These are phyloP conservation scores for Potamarius usumacintae DNA, from an alignment of 2,113 vertebrate genomes.

Conservation along the genomic window DNA sequence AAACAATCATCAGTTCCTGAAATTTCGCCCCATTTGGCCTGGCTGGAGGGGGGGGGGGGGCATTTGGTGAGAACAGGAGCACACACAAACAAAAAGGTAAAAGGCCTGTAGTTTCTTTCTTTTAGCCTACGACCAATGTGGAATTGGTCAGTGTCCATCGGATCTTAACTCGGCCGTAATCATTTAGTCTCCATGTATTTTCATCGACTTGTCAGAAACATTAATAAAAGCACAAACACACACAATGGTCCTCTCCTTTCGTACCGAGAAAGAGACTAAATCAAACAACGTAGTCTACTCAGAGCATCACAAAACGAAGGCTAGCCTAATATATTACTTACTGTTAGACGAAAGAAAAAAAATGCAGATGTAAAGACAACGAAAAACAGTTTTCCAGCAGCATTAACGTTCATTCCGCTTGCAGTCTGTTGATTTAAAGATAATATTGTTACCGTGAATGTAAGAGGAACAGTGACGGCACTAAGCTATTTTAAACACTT, in stretches of 20 bases:
- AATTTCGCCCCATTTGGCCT: not conserved
- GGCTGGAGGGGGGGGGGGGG: not conserved
- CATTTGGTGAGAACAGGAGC: not conserved
- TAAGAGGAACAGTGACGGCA: not conserved
- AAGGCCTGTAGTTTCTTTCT: not conserved
- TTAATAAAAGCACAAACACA: not conserved
- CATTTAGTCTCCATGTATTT: not conserved
- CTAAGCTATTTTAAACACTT: not conserved
- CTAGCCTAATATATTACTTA: not conserved
- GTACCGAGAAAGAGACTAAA: not conserved
- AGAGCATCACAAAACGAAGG: not conserved
- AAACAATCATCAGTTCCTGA: not conserved
- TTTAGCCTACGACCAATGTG: not conserved
- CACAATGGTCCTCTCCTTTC: not conserved
- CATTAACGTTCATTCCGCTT: not conserved
- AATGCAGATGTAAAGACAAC: not conserved
- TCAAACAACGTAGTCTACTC: not conserved
- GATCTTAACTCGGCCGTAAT: not conserved
- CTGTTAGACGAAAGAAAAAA: not conserved
- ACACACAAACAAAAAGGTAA: not conserved
- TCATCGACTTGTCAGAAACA: not conserved
- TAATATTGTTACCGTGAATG: not conserved
- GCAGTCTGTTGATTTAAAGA: not conserved
- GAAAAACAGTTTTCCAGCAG: not conserved
- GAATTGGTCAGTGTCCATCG: not conserved